Evolutionary conservation across 2,888 invertebrate genomes (phyloP), one percentile per base, ranked within the genome.

Genomic region (Electrophaes corylata): DNA sequence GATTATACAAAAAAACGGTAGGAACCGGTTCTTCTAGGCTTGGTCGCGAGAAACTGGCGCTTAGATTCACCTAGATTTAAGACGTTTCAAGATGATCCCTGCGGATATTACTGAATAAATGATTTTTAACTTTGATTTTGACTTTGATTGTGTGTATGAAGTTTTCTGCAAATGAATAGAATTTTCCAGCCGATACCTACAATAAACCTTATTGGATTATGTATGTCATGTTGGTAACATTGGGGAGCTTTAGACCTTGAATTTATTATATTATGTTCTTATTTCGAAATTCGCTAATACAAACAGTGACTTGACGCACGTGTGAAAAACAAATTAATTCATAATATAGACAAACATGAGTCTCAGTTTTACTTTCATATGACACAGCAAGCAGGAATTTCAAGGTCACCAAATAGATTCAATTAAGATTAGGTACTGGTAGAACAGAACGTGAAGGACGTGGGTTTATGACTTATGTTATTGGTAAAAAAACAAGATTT

Each of bases 151-250:
- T n/a, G n/a, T n/a, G n/a, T n/a, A n/a, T n/a, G n/a, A n/a, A n/a
- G 11, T 16, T 39, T 39, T 4, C 19, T 20, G n/a, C 19, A 19
- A n/a, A 3, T 26, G 18, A 16, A 1, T 46, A 46, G 39, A 50
- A 37, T 37, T 39, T 45, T 43, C 18, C 37, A 39, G 23, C 26
- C 11, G 29, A 44, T 11, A 26, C n/a, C n/a, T n/a, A n/a, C 18
- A 35, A 55, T 47, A 60, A 12, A 37, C 43, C 37, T 65, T 57
- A 61, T 65, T 61, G 29, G 59, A 57, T 65, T 65, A 55, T 49
- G 35, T 23, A 51, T 14, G 51, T 56, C n/a, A n/a, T n/a, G 26
- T 29, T 63, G 63, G 59, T 44, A 58, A 19, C 52, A 48, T 14
- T 50, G 39, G 16, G 3, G n/a, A 37, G 2, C 3, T 20, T 11